Base-by-base conservation (phyloP, 2,797 vertebrate species). In the Lutjanus argentimaculatus region DNA sequence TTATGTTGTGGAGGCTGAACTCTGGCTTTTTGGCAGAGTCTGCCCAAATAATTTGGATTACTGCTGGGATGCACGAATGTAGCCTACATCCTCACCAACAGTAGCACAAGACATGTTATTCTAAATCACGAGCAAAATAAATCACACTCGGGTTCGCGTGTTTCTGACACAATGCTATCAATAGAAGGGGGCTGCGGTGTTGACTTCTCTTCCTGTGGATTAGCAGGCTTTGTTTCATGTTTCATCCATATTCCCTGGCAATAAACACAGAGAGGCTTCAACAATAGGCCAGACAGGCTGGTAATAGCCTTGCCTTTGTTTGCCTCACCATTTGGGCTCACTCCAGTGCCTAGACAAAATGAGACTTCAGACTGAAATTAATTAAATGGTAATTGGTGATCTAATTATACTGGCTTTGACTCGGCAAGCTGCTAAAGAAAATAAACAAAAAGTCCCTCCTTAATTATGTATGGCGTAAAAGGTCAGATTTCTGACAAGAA, bases 341-440 rank as follows among this genome's bases (percentile, higher is more conserved):
- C 93, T 96, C 95, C 94, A 95, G 92, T 88, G 91, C 86, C 77
- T 71, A 75, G 89, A 92, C 93, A 94, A 95, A 96, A 95, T 94
- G 93, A 96, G 95, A 95, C 94, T 96, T 96, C 94, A 95, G 93
- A 95, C 92, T 92, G 94, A 95, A 96, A 96, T 96, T 95, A 96
- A 95, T 96, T 95, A 96, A 96, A 95, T 95, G 93, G 95, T 96
- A 96, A 96, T 96, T 96, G 93, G 95, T 95, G 94, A 96, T 96
- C 95, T 96, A 95, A 96, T 96, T 96, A 96, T 95, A 95, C 93
- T 93, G 94, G 92, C 94, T 94, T 94, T 94, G 94, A 95, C 93
- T 95, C 92, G 90, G 91, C 94, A 90, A 94, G 93, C 94, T 91
- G 94, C 94, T 90, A 90, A 94, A 93, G 92, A 95, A 95, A 95